Evolutionary conservation across 2,888 invertebrate genomes (phyloP).

Genomic region (Pyrgus malvae): DNA sequence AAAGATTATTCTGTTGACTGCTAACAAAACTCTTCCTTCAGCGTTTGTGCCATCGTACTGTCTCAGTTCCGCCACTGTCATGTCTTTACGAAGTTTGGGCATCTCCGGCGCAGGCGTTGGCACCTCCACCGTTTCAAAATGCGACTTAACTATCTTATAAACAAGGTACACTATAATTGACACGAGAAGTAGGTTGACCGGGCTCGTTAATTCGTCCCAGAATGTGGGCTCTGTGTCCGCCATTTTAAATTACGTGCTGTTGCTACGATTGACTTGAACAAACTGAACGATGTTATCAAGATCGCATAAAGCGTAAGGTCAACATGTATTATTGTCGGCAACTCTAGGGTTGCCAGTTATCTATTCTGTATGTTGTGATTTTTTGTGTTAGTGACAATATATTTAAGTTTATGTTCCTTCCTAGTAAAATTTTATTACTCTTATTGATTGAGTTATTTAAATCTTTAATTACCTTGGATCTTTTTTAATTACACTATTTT

Average conservation of each 20-base stretch:
- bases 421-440: too few relatives aligned
- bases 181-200: constrained; percentile 64
- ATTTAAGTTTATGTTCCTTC: too few relatives aligned
- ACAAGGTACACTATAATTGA: constrained; percentile 75
- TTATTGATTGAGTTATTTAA: too few relatives aligned
- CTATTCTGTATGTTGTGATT: background rate
- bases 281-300: constrained; percentile 43
- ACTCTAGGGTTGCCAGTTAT: background rate
- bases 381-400: too few relatives aligned
- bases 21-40: constrained; percentile 94
- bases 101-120: constrained; percentile 75
- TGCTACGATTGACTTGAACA: constrained; percentile 21
- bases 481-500: too few relatives aligned
- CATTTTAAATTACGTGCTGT: constrained; percentile 29
- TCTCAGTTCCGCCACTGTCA: constrained; percentile 93
- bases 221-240: constrained; percentile 48
- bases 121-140: constrained; percentile 62
- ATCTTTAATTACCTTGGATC: too few relatives aligned
- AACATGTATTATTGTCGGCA: constrained; percentile 35
- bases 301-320: constrained; percentile 40
- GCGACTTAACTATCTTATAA: constrained; percentile 83
- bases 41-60: constrained; percentile 91
- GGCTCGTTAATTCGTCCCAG: constrained; percentile 74
- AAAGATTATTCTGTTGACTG: constrained; percentile 96
- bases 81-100: constrained; percentile 93